Conservation (phyloP, 2,888 invertebrate species). For the Bombyx huttoni region DNA sequence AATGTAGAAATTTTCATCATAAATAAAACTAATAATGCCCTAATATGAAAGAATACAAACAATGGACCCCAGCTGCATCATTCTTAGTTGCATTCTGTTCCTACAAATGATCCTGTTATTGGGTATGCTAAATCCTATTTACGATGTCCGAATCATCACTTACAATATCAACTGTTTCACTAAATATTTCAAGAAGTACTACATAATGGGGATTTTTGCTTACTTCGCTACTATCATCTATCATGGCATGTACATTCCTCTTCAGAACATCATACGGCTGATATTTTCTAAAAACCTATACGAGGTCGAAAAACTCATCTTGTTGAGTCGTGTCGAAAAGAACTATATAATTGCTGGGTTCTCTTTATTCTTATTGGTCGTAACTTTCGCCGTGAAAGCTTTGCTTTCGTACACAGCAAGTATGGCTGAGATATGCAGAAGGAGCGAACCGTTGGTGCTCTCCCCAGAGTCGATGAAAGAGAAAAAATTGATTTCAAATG, state of each 20-base stretch:
- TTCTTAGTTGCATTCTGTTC: slow-evolving; percentile 33
- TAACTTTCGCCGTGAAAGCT: slow-evolving; percentile 35
- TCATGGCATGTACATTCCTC: slow-evolving; percentile 42
- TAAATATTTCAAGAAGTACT: slow-evolving; percentile 18
- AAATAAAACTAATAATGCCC: not conserved
- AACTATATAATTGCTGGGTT: slow-evolving; percentile 52
- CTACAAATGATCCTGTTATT: slow-evolving; percentile 43
- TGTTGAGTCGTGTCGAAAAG: slow-evolving; percentile 38
- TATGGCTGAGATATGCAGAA: slow-evolving; percentile 20
- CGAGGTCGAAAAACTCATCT: slow-evolving; percentile 30
- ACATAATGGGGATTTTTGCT: slow-evolving; percentile 13
- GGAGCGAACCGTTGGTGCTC: slow-evolving; percentile 11
- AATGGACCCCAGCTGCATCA: slow-evolving; percentile 38
- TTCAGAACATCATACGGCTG: slow-evolving; percentile 31
- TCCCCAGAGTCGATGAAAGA: slow-evolving; percentile 9
- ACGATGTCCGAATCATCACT: slow-evolving; percentile 36
- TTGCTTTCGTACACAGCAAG: slow-evolving; percentile 36
- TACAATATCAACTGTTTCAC: slow-evolving; percentile 19
- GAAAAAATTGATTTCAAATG: slow-evolving; percentile 9
- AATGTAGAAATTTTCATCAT: not conserved
- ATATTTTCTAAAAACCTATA: slow-evolving; percentile 21
- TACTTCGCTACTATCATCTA: slow-evolving; percentile 41
- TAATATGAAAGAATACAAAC: slow-evolving; percentile 7
- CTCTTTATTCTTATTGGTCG: slow-evolving; percentile 45
- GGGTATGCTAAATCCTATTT: slow-evolving; percentile 42